These are phyloP conservation scores for Procapra przewalskii DNA, from an alignment of 2,113 vertebrate genomes.

Conservation along the genomic window DNA sequence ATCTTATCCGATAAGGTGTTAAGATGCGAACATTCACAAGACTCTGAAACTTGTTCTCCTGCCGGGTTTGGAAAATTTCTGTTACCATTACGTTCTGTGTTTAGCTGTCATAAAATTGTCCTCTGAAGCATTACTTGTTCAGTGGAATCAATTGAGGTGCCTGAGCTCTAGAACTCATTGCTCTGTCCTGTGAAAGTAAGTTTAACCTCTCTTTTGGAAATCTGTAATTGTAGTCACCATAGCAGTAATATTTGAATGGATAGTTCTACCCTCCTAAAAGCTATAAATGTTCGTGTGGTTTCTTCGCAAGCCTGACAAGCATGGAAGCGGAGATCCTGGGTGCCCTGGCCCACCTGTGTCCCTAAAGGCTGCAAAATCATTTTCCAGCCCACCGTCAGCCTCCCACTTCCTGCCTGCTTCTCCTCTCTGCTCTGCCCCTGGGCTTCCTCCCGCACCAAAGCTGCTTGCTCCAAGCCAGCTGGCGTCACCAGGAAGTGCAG, in stretches of 20 bases:
- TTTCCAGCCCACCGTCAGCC: neutral
- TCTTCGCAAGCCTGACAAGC: neutral
- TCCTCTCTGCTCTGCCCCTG: neutral
- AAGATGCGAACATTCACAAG: neutral
- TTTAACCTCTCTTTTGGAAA: neutral
- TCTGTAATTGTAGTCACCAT: neutral
- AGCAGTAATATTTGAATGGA: neutral
- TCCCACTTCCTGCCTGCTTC: neutral
- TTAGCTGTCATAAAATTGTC: neutral
- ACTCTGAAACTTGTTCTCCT: neutral
- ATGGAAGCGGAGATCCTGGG: neutral
- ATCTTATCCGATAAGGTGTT: neutral
- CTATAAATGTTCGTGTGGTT: neutral
- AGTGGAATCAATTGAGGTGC: neutral
- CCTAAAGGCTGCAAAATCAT: neutral
- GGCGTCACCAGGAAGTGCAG: neutral
- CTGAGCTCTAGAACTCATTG: neutral
- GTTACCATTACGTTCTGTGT: accelerated
- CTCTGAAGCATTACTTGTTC: neutral
- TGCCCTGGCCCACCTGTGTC: neutral
- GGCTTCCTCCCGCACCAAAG: neutral
- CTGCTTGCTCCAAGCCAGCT: neutral
- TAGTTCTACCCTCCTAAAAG: neutral
- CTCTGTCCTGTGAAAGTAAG: neutral
- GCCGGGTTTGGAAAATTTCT: neutral